Evolutionary conservation across 2,113 vertebrate genomes (phyloP).

Genomic region (Malaclemys terrapin): DNA sequence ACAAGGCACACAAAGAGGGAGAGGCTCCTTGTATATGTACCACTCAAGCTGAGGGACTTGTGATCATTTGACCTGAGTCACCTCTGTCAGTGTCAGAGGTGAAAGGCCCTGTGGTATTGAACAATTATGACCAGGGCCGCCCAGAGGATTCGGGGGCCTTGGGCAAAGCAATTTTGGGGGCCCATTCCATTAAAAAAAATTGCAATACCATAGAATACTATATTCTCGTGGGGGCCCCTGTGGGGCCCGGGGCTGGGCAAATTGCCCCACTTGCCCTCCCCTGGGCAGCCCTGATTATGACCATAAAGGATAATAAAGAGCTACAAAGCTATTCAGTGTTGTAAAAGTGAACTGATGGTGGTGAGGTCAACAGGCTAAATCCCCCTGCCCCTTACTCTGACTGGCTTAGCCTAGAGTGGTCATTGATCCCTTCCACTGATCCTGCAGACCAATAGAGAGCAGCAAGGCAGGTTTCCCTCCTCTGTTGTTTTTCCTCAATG

Average conservation of each 20-base stretch:
- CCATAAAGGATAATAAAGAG: rapidly evolving
- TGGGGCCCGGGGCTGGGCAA: too few relatives aligned
- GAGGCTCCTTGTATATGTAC: neutral
- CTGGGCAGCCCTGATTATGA: neutral
- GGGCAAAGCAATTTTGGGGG: too few relatives aligned
- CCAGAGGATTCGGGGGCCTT: too few relatives aligned
- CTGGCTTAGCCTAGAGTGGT: neutral
- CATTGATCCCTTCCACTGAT: neutral
- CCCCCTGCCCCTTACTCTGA: neutral
- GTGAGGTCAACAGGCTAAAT: neutral
- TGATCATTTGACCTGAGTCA: neutral
- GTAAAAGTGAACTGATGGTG: neutral
- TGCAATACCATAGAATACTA: too few relatives aligned
- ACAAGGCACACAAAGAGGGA: neutral
- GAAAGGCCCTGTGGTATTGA: too few relatives aligned
- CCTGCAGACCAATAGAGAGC: neutral
- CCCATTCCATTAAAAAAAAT: too few relatives aligned
- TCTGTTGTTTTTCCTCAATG: neutral
- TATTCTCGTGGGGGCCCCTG: too few relatives aligned
- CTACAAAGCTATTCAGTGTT: neutral
- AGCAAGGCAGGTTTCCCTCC: neutral
- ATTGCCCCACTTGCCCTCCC: too few relatives aligned
- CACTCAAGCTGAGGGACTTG: neutral
- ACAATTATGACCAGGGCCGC: neutral
- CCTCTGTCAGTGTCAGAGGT: neutral